Percentiles rank a stretch among this genome's conserved stretches.
Evolutionary conservation across 1,140 invertebrate genomes (phyloP).

Genomic region (Drosophila nasuta): DNA sequence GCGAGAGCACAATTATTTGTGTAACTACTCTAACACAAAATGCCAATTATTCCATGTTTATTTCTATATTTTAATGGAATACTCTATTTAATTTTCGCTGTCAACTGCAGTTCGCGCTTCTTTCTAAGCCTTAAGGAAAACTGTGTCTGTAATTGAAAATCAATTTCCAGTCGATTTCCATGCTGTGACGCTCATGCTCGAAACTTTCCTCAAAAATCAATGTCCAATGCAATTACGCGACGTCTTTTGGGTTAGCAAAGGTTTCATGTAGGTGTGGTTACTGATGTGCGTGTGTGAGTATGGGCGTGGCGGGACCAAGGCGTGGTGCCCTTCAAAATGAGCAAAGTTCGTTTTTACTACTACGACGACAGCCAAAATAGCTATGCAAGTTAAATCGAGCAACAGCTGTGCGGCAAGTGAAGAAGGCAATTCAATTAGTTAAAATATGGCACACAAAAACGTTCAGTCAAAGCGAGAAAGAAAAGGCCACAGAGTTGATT

Average conservation of each 20-base stretch:
- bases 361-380: not conserved
- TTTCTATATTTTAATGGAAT: conserved; percentile 28
- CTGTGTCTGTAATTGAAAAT: conserved; percentile 54
- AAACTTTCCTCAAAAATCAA: conserved; percentile 39
- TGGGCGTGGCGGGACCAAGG: not conserved
- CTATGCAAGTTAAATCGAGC: conserved; percentile 6
- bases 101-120: conserved; percentile 19
- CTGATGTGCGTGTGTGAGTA: not conserved
- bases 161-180: conserved; percentile 68
- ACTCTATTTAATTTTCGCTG: conserved; percentile 33
- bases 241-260: conserved; percentile 23
- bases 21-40: not conserved
- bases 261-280: not conserved
- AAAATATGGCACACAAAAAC: not conserved
- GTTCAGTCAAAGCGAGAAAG: not conserved
- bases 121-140: conserved; percentile 14
- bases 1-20: not conserved
- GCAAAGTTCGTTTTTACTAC: conserved; percentile 12
- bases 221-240: conserved; percentile 60
- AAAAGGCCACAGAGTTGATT: conserved; percentile 13
- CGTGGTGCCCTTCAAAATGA: conserved; percentile 11
- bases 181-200: conserved; percentile 1
- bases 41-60: conserved; percentile 26
- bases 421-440: conserved; percentile 5
- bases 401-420: conserved; percentile 14